phyloP scores from a whole-genome alignment of 1,140 invertebrate genomes.

The Tetraneura akinire region DNA sequence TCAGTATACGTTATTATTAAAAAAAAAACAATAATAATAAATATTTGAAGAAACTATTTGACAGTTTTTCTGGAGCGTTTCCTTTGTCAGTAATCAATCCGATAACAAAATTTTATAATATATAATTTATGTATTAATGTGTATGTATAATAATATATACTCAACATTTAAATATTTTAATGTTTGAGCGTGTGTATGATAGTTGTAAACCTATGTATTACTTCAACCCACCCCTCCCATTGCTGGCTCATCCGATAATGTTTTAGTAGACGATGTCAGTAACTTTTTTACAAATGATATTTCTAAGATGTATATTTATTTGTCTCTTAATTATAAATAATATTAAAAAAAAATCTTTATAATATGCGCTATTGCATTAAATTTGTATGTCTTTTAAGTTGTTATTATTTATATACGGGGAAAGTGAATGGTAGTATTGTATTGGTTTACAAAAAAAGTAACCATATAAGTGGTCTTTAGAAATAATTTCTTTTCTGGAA shows the following conservation, averaged over 20 bases:
- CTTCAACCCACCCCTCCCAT: background rate
- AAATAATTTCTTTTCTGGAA: too few relatives aligned
- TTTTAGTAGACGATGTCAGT: conserved; percentile 41
- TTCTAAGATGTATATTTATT: conserved; percentile 49
- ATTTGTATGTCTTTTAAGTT: conserved; percentile 43
- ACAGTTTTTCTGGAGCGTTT: conserved; percentile 45
- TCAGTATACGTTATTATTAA: conserved; percentile 50
- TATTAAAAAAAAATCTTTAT: conserved; percentile 24
- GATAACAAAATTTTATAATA: conserved; percentile 1
- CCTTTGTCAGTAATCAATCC: conserved; percentile 1
- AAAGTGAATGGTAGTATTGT: background rate
- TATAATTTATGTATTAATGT: too few relatives aligned
- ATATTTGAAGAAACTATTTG: conserved; percentile 47
- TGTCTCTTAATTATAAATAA: conserved; percentile 42
- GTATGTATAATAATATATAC: background rate
- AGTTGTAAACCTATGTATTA: conserved; percentile 23
- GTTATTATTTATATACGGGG: conserved; percentile 8
- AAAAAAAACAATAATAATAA: conserved; percentile 22
- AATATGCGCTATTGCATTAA: conserved; percentile 37
- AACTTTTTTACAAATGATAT: conserved; percentile 40
- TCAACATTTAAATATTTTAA: conserved; percentile 31
- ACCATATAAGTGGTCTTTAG: too few relatives aligned
- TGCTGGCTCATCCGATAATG: background rate
- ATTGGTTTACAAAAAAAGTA: too few relatives aligned
- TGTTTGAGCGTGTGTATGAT: background rate